Percentiles rank a stretch among this genome's conserved stretches.
phyloP scores from a whole-genome alignment of 2,888 invertebrate genomes.

The Sinohyriopsis cumingii region DNA sequence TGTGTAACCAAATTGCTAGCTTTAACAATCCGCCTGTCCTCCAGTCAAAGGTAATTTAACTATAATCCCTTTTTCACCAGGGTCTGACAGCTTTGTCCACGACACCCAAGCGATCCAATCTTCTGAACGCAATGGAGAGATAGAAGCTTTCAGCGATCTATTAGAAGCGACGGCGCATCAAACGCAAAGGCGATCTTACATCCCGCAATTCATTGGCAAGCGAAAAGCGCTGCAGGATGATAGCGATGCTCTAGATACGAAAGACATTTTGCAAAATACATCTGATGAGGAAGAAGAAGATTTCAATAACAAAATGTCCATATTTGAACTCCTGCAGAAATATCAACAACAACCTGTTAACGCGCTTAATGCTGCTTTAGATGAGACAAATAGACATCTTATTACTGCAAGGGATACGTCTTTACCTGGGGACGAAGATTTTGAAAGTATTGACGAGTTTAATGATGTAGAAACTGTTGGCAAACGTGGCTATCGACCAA shows the following conservation, averaged over 20 bases:
- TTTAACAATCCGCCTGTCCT: no score
- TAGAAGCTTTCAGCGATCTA: no score
- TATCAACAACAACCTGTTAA: neutral
- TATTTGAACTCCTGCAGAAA: constrained; percentile 7
- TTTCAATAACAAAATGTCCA: neutral
- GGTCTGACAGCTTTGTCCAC: constrained; percentile 5
- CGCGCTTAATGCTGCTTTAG: neutral
- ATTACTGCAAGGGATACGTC: constrained; percentile 4
- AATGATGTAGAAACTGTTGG: constrained; percentile 2
- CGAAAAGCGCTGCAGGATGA: constrained; percentile 14
- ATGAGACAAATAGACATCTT: constrained; percentile 4
- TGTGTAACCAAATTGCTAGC: no score
- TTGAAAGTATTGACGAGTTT: constrained; percentile 4
- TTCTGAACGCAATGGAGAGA: no score
- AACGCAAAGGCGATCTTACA: constrained; percentile 28
- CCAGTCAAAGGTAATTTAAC: no score
- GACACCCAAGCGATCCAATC: constrained; percentile 1
- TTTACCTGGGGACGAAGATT: constrained; percentile 5
- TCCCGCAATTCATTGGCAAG: constrained; percentile 40
- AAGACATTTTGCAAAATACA: neutral
- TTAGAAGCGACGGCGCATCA: neutral
- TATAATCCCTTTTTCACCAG: no score
- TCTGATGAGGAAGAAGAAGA: constrained; percentile 13
- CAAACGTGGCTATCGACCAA: neutral
- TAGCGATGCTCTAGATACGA: constrained; percentile 1